Evolutionary conservation across 1,140 invertebrate genomes (phyloP).

Genomic region (Asobara japonica): DNA sequence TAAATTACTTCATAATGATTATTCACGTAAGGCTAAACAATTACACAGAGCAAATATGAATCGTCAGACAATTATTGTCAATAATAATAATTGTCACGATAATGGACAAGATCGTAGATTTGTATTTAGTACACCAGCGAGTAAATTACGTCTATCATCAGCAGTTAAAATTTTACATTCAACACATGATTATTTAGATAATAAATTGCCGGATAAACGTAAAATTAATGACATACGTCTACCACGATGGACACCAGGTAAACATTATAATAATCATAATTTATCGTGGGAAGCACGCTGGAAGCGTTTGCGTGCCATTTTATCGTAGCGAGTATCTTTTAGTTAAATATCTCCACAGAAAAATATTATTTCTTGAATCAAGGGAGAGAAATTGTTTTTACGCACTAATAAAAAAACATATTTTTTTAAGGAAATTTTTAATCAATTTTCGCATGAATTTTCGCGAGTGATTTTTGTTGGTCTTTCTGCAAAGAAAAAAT

Average conservation of each 20-base stretch:
- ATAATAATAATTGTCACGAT: slow-evolving; percentile 28
- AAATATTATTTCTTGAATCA: too few species aligned
- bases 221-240: slow-evolving; percentile 28
- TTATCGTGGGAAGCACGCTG: slow-evolving; percentile 48
- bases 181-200: slow-evolving; percentile 29
- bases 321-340: slow-evolving; percentile 49
- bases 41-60: slow-evolving; percentile 35
- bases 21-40: slow-evolving; percentile 49
- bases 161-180: slow-evolving; percentile 48
- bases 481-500: too few species aligned
- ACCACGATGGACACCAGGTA: slow-evolving; percentile 39
- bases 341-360: too few species aligned
- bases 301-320: slow-evolving; percentile 51
- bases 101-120: slow-evolving; percentile 53
- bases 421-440: too few species aligned
- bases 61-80: slow-evolving; percentile 23
- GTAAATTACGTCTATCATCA: slow-evolving; percentile 54
- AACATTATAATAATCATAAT: slow-evolving; percentile 41
- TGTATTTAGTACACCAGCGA: slow-evolving; percentile 52
- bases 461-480: too few species aligned
- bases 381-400: not conserved
- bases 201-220: slow-evolving; percentile 10
- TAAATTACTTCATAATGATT: slow-evolving; percentile 46
- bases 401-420: not conserved
- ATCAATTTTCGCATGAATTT: too few species aligned